Percentiles rank a stretch among this genome's conserved stretches.
Evolutionary conservation across 2,797 vertebrate genomes (phyloP).

Genomic region (Gymnoscopelus braueri): DNA sequence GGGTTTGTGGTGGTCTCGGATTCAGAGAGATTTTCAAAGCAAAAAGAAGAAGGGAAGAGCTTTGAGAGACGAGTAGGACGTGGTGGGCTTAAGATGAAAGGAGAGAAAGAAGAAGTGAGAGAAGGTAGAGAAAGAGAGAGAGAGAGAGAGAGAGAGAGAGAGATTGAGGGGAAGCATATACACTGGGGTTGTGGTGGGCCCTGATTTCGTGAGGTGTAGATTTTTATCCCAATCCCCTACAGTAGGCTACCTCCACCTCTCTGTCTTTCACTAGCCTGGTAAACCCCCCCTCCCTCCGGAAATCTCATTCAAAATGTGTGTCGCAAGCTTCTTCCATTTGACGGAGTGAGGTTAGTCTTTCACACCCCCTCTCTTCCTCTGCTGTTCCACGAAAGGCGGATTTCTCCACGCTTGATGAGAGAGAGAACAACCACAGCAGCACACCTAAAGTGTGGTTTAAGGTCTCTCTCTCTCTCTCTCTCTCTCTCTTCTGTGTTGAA

Average conservation of each 20-base stretch:
- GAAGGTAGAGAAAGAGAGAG: too few relatives aligned
- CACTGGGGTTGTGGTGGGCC: constrained; percentile 76
- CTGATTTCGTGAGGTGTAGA: constrained; percentile 80
- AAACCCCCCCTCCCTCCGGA: too few relatives aligned
- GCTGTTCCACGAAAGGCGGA: constrained; percentile 86
- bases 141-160: constrained; percentile 38
- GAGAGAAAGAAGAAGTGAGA: constrained; percentile 47
- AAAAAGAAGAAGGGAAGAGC: constrained; percentile 48
- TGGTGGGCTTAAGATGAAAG: constrained; percentile 76
- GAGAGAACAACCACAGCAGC: constrained; percentile 66
- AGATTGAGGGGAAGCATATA: constrained; percentile 26
- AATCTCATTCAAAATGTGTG: too few relatives aligned
- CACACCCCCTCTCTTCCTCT: constrained; percentile 82
- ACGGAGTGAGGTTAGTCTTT: too few relatives aligned
- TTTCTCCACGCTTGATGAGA: constrained; percentile 73
- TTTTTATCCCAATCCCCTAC: constrained; percentile 71
- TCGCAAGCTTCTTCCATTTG: too few relatives aligned
- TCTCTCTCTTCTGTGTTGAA: constrained; percentile 2
- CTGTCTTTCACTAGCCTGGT: too few relatives aligned
- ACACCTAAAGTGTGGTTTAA: constrained; percentile 65
- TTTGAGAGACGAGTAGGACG: constrained; percentile 65
- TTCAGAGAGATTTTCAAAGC: constrained; percentile 67
- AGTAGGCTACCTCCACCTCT: constrained; percentile 57
- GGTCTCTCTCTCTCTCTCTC: constrained; percentile 32
- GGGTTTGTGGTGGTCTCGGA: constrained; percentile 81